Percentiles rank a stretch among this genome's conserved stretches.
Evolutionary conservation across 2,888 invertebrate genomes (phyloP).

Genomic region (Pantelozetes paolii): DNA sequence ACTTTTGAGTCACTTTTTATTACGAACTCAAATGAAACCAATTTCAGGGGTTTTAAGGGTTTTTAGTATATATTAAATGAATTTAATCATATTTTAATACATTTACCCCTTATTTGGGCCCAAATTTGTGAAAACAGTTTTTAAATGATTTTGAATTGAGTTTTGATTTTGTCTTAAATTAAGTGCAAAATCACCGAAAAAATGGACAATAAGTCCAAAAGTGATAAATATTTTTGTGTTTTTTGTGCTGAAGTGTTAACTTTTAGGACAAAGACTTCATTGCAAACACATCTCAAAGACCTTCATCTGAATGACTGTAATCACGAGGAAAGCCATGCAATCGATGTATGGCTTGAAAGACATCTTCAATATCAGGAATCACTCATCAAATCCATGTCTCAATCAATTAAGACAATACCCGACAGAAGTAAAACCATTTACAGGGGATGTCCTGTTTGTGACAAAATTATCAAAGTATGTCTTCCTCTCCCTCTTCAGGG

Average conservation of each 20-base stretch:
- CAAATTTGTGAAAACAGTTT: too few relatives aligned
- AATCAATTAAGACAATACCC: slow-evolving; percentile 26
- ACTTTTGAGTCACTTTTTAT: too few relatives aligned
- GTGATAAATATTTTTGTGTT: not conserved
- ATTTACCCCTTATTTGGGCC: too few relatives aligned
- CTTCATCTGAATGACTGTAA: not conserved
- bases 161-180: too few relatives aligned
- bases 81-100: too few relatives aligned
- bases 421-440: slow-evolving; percentile 34
- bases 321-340: not conserved
- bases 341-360: not conserved
- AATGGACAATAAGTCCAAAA: too few relatives aligned
- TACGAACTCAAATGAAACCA: too few relatives aligned
- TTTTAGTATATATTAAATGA: too few relatives aligned
- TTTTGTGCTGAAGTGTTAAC: not conserved
- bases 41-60: too few relatives aligned
- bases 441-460: slow-evolving; percentile 28
- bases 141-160: too few relatives aligned
- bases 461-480: slow-evolving; percentile 25
- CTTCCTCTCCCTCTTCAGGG: too few relatives aligned
- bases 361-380: slow-evolving; percentile 20
- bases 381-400: slow-evolving; percentile 1
- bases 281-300: not conserved
- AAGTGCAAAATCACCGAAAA: too few relatives aligned
- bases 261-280: not conserved